Conservation (phyloP, 2,888 invertebrate genomes). For the Oxystoma pomonae region DNA sequence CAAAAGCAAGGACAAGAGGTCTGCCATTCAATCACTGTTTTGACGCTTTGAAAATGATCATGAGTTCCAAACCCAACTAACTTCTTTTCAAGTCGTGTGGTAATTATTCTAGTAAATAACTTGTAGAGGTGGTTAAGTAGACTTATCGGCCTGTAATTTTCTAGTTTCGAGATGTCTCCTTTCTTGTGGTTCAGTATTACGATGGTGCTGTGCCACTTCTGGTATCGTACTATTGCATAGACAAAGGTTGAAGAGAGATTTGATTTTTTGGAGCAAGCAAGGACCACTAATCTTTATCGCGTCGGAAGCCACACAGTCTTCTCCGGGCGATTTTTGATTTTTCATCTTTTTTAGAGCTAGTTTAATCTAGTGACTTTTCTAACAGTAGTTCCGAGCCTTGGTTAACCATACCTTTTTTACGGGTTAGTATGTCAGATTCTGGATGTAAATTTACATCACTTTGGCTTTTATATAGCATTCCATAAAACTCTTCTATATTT, state of each 20-base stretch:
- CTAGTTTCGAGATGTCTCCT: background rate
- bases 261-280: too few relatives aligned
- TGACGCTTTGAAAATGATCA: slow-evolving; percentile 20
- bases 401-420: slow-evolving; percentile 1
- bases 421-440: background rate
- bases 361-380: background rate
- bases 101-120: too few relatives aligned
- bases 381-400: background rate
- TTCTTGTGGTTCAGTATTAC: slow-evolving; percentile 1
- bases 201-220: slow-evolving; percentile 1
- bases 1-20: slow-evolving; percentile 4
- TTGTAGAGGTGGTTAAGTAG: too few relatives aligned
- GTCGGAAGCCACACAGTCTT: background rate
- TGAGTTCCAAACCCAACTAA: slow-evolving; percentile 20
- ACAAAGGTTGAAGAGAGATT: too few relatives aligned
- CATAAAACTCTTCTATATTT: slow-evolving; percentile 1
- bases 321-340: too few relatives aligned
- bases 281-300: slow-evolving; percentile 1
- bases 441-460: too few relatives aligned
- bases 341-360: background rate
- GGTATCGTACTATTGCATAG: too few relatives aligned
- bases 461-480: too few relatives aligned
- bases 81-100: slow-evolving; percentile 14
- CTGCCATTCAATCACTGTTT: slow-evolving; percentile 24
- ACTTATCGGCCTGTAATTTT: too few relatives aligned